Evolutionary conservation across 2,113 vertebrate species (phyloP), one percentile per base, ranked within the genome.

Genomic region (Acrocephalus arundinaceus): DNA sequence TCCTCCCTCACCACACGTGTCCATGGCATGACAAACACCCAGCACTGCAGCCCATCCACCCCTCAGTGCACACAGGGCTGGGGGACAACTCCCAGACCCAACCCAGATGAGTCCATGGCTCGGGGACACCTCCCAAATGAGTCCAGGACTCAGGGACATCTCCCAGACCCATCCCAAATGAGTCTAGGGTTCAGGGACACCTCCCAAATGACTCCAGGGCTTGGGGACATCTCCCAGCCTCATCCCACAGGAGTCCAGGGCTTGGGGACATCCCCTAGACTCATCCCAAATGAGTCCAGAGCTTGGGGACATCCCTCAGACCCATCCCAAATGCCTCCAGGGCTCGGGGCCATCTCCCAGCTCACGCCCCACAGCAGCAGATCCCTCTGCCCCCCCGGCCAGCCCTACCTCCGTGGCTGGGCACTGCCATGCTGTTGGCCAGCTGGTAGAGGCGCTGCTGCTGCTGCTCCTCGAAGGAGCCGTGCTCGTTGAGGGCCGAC

Each of bases 381-480:
- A 16, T 15, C 39, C 61, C 30, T 3, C 7, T 17, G 15, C 37
- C 11, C 1, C 35, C 75, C 46, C 10, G 10, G 22, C 3, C 51
- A 12, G 52, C 41, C 78, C 77, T 97, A 99, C 99, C 98, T 85
- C 97, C 98, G 1, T 99, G 99, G 91, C 98, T 97, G 13, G 98
- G 99, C 83, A 99, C 97, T 11, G 98, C 99, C 98, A 99, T 99
- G 97, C 98, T 99, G 98, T 98, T 99, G 63, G 99, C 99, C 97
- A 99, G 96, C 97, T 99, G 99, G 97, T 98, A 99, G 93, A 99
- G 98, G 6, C 98, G 99, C 68, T 99, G 99, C 27, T 97, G 97
- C 96, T 99, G 99, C 96, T 99, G 99, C 97, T 99, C 99, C 85
- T 99, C 99, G 11, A 98, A 99, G 82, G 98, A 96, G 91, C 98